phyloP scores from a whole-genome alignment of 1,140 invertebrate genomes.

The Drosophila malerkotliana region DNA sequence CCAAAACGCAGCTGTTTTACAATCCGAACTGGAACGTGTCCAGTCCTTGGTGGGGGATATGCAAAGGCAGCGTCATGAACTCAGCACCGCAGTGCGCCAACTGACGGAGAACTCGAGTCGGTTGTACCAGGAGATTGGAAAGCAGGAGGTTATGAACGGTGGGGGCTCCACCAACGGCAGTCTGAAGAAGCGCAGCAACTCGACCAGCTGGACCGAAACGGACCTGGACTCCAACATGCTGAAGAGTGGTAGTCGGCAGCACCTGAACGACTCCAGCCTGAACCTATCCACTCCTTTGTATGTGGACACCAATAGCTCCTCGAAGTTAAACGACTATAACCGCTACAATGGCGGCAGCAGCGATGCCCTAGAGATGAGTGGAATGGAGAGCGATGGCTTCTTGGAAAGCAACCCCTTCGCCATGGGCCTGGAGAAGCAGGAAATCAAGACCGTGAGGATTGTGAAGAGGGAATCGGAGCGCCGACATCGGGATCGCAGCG shows the following conservation, averaged over 20 bases:
- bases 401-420: conserved; percentile 85
- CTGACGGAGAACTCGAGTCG: conserved; percentile 89
- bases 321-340: conserved; percentile 71
- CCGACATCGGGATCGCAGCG: conserved; percentile 89
- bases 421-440: conserved; percentile 92
- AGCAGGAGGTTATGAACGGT: conserved; percentile 37
- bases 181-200: conserved; percentile 84
- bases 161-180: conserved; percentile 61
- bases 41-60: conserved; percentile 93
- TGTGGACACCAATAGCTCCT: conserved; percentile 85
- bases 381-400: conserved; percentile 85
- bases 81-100: conserved; percentile 92
- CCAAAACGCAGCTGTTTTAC: conserved; percentile 87
- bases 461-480: conserved; percentile 96
- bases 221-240: conserved; percentile 91
- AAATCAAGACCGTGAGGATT: conserved; percentile 96
- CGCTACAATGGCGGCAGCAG: conserved; percentile 74
- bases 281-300: conserved; percentile 84
- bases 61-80: conserved; percentile 91
- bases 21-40: conserved; percentile 92
- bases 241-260: conserved; percentile 66
- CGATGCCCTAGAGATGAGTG: conserved; percentile 77
- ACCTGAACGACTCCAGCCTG: conserved; percentile 66
- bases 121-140: conserved; percentile 81
- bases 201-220: conserved; percentile 92